Conservation (phyloP, 1,140 invertebrate species). For the Apis mellifera region DNA sequence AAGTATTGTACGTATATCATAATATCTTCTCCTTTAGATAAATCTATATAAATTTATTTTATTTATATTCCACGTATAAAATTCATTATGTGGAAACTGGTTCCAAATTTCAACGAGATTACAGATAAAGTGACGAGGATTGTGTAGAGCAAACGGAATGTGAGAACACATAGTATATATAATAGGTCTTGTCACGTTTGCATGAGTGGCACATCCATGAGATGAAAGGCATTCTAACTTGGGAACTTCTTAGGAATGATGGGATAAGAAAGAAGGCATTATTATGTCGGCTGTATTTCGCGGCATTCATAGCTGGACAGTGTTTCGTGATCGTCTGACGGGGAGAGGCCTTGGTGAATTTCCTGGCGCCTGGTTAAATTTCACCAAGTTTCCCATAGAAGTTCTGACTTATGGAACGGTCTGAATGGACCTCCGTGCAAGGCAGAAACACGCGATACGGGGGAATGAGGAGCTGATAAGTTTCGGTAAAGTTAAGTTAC, state of each 20-base stretch:
- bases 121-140: background rate
- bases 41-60: too few species aligned
- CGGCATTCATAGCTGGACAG: slow-evolving; percentile 35
- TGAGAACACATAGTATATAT: background rate
- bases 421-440: slow-evolving; percentile 34
- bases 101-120: too few species aligned
- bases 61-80: too few species aligned
- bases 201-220: slow-evolving; percentile 40
- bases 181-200: slow-evolving; percentile 36
- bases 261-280: slow-evolving; percentile 48
- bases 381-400: slow-evolving; percentile 35
- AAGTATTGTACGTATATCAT: too few species aligned
- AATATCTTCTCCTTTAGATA: too few species aligned
- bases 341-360: slow-evolving; percentile 2
- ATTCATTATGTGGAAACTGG: too few species aligned
- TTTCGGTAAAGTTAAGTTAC: slow-evolving; percentile 28
- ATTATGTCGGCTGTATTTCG: slow-evolving; percentile 29
- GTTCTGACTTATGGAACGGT: slow-evolving; percentile 32
- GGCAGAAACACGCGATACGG: slow-evolving; percentile 28
- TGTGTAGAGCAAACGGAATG: background rate
- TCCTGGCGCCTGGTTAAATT: slow-evolving; percentile 32
- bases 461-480: slow-evolving; percentile 2
- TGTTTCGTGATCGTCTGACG: slow-evolving; percentile 32
- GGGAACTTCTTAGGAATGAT: slow-evolving; percentile 21
- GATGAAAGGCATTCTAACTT: slow-evolving; percentile 33